These are phyloP conservation scores for Ectropis crepuscularia DNA, from an alignment of 2,888 invertebrate species.

Conservation along the genomic window DNA sequence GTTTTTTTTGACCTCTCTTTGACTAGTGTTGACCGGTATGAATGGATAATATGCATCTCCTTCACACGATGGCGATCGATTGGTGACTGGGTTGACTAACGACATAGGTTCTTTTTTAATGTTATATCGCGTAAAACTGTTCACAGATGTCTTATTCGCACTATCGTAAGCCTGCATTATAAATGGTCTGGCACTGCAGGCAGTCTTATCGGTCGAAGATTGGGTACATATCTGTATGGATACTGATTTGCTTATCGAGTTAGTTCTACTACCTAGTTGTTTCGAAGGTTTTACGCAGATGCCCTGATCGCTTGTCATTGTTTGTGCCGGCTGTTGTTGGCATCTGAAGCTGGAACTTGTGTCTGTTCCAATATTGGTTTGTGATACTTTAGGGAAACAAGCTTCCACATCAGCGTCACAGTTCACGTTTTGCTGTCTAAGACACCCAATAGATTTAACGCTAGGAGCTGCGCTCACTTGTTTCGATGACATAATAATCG, in stretches of 20 bases:
- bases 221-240: conserved; percentile 3
- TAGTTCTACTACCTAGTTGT: too few species aligned
- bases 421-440: neutral
- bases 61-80: too few species aligned
- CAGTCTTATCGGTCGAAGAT: conserved; percentile 1
- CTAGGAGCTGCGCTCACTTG: neutral
- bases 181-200: neutral
- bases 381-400: conserved; percentile 5
- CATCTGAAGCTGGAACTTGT: conserved; percentile 1
- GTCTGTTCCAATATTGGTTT: conserved; percentile 6
- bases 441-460: conserved; percentile 3
- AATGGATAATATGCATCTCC: neutral
- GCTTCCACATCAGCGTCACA: conserved; percentile 7
- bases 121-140: conserved; percentile 6
- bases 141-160: conserved; percentile 5
- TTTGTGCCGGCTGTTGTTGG: conserved; percentile 7
- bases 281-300: conserved; percentile 1
- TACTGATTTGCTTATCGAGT: neutral
- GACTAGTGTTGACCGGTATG: neutral
- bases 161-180: conserved; percentile 1
- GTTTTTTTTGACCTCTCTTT: neutral
- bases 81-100: neutral
- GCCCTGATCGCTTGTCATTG: neutral
- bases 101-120: conserved; percentile 6
- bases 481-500: neutral